Evolutionary conservation across 2,888 invertebrate species (phyloP).

Genomic region (Anarsia innoxiella): DNA sequence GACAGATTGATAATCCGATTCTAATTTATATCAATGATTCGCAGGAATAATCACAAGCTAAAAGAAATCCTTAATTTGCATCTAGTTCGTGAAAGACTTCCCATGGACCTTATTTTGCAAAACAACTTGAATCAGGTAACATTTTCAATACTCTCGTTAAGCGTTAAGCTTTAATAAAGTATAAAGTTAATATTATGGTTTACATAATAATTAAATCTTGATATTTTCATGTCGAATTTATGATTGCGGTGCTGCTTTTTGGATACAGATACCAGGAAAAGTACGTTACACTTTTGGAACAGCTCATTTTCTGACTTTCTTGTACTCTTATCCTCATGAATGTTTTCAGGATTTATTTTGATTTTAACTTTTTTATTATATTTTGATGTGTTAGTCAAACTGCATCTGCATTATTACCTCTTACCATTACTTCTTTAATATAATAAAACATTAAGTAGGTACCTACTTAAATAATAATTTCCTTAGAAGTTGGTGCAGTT

Average conservation of each 20-base stretch:
- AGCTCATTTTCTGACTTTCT: conserved; percentile 20
- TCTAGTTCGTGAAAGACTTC: conserved; percentile 84
- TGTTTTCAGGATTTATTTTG: conserved; percentile 6
- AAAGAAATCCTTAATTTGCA: conserved; percentile 88
- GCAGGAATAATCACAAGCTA: conserved; percentile 80
- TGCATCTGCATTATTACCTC: too few species aligned
- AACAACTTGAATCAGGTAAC: conserved; percentile 81
- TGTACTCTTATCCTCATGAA: conserved; percentile 7
- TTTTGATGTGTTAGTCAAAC: too few species aligned
- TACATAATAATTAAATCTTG: too few species aligned
- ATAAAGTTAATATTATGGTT: too few species aligned
- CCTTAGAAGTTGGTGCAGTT: too few species aligned
- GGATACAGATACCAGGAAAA: conserved; percentile 62
- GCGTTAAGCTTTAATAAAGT: neutral
- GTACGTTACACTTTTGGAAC: conserved; percentile 51
- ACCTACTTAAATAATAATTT: too few species aligned
- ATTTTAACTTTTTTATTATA: neutral
- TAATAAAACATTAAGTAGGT: too few species aligned
- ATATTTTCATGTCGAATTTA: conserved; percentile 23
- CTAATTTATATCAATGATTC: too few species aligned
- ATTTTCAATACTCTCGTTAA: too few species aligned
- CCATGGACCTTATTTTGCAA: conserved; percentile 83
- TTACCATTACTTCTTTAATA: too few species aligned
- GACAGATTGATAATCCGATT: too few species aligned
- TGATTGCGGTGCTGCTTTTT: conserved; percentile 46